Percentiles rank a stretch among this genome's conserved stretches.
Evolutionary conservation across 2,113 vertebrate genomes (phyloP).

Genomic region (Sminthopsis crassicaudata): DNA sequence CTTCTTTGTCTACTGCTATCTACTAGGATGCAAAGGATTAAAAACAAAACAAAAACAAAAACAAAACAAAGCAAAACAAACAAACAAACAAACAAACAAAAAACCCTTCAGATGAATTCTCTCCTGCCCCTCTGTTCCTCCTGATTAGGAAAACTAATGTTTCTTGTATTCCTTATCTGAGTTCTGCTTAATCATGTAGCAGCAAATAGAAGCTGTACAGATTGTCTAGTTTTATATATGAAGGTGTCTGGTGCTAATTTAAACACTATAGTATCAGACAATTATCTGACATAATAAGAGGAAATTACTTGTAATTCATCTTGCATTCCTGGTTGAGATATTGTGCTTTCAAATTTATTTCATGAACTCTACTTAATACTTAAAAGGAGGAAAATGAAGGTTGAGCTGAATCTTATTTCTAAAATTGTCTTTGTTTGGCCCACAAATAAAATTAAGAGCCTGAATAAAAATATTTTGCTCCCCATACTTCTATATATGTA

Average conservation of each 20-base stretch:
- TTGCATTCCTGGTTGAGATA: neutral
- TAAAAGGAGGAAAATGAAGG: neutral
- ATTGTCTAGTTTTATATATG: neutral
- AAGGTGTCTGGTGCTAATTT: neutral
- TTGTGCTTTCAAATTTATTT: neutral
- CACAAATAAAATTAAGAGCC: neutral
- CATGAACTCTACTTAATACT: neutral
- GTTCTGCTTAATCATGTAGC: neutral
- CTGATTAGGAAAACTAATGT: neutral
- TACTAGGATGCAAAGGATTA: neutral
- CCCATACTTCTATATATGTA: neutral
- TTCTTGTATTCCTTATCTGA: neutral
- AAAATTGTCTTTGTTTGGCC: neutral
- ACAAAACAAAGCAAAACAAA: no score
- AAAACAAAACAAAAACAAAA: no score
- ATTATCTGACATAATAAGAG: neutral
- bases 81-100: no score
- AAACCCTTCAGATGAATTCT: neutral
- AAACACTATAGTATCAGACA: neutral
- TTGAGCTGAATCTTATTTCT: neutral
- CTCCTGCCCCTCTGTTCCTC: no score
- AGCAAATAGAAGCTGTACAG: neutral
- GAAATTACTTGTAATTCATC: neutral
- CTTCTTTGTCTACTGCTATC: neutral
- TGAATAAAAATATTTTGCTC: neutral